Evolutionary conservation across 2,888 invertebrate species (phyloP).

Genomic region (Venusia cambrica): DNA sequence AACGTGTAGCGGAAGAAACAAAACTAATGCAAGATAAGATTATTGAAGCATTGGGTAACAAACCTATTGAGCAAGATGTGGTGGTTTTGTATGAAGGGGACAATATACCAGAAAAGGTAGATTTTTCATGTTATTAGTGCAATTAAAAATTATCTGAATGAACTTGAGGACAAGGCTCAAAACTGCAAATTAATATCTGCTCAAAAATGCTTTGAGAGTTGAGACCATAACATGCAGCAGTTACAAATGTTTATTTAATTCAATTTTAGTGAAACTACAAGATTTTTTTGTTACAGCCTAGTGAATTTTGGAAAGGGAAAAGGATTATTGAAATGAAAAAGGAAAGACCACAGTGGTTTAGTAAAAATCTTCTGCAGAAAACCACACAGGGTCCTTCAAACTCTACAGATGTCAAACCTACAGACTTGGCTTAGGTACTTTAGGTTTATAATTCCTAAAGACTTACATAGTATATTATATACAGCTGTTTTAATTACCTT

Average conservation of each 20-base stretch:
- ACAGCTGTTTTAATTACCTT: too few species aligned
- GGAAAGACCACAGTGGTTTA: constrained; percentile 93
- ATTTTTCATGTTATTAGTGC: neutral
- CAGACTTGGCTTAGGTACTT: constrained; percentile 82
- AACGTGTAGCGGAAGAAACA: constrained; percentile 90
- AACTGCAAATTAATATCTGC: too few species aligned
- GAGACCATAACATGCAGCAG: too few species aligned
- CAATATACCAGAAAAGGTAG: constrained; percentile 76
- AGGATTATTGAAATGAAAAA: constrained; percentile 93
- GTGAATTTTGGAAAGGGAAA: constrained; percentile 85
- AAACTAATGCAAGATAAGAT: constrained; percentile 89
- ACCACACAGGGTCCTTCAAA: constrained; percentile 86
- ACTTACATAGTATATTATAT: too few species aligned
- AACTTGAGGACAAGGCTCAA: too few species aligned
- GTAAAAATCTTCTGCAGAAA: constrained; percentile 90
- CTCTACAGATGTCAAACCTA: constrained; percentile 88
- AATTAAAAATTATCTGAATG: too few species aligned
- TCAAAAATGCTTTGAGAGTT: too few species aligned
- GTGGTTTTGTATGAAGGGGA: constrained; percentile 93
- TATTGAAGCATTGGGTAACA: constrained; percentile 83
- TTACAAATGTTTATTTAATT: too few species aligned
- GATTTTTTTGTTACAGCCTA: constrained; percentile 72
- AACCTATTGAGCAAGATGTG: constrained; percentile 91
- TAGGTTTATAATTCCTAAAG: too few species aligned
- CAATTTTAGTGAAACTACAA: too few species aligned